These are phyloP conservation scores for Festucalex cinctus DNA, from an alignment of 2,113 vertebrate species.

Conservation along the genomic window DNA sequence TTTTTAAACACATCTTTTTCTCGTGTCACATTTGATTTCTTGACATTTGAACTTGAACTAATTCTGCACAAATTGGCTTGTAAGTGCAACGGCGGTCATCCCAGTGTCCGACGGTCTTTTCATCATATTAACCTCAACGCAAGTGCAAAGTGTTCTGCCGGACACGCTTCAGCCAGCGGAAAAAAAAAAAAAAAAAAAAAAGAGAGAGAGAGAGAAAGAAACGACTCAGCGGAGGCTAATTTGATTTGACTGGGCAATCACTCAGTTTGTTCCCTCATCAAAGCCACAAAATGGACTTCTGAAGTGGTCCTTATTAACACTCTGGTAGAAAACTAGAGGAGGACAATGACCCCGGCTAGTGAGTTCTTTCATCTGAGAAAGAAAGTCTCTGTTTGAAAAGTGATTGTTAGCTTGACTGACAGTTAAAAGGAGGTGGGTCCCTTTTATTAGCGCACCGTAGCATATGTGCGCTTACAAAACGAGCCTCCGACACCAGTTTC, in stretches of 20 bases:
- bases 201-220: constrained; percentile 21
- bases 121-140: constrained; percentile 61
- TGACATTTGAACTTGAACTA: neutral
- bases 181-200: constrained; percentile 97
- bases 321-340: neutral
- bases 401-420: neutral
- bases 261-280: constrained; percentile 91
- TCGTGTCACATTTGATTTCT: too few relatives aligned
- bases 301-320: constrained; percentile 1
- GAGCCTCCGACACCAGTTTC: neutral
- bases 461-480: neutral
- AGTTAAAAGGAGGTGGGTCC: neutral
- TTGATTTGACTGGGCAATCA: constrained; percentile 85
- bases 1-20: too few relatives aligned
- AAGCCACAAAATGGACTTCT: constrained; percentile 38
- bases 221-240: constrained; percentile 84
- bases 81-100: neutral
- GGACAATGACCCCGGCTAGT: neutral
- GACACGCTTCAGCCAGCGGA: constrained; percentile 63
- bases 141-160: constrained; percentile 75
- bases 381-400: neutral
- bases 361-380: neutral
- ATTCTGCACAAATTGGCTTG: neutral
- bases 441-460: neutral
- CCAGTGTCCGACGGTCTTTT: constrained; percentile 33